These are phyloP conservation scores for Helicoverpa assulta DNA, from an alignment of 2,888 invertebrate genomes.

Conservation along the genomic window DNA sequence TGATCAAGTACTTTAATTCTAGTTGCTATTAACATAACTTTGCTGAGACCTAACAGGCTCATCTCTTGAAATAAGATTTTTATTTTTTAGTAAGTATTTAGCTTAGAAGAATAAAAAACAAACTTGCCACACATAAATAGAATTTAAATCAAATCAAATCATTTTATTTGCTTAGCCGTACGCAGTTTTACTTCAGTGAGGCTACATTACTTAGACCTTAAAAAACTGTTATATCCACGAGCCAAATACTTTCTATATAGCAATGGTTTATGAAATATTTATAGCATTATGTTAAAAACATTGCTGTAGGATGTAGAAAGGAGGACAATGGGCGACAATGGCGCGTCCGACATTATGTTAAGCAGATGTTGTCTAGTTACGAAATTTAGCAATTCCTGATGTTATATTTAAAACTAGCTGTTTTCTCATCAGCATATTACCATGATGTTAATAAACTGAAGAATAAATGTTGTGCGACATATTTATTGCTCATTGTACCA, in stretches of 20 bases:
- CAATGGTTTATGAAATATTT: neutral
- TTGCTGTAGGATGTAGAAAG: neutral
- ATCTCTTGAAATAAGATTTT: too few species aligned
- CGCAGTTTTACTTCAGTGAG: too few species aligned
- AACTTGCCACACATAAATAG: too few species aligned
- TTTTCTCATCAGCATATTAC: neutral
- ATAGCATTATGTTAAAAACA: neutral
- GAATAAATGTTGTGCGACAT: neutral
- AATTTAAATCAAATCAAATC: too few species aligned
- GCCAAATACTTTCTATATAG: neutral
- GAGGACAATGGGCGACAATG: neutral
- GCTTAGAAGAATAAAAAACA: too few species aligned
- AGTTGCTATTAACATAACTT: too few species aligned
- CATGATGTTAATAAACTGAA: neutral
- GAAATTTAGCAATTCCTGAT: neutral
- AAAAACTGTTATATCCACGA: neutral
- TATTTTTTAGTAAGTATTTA: too few species aligned
- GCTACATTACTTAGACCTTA: neutral
- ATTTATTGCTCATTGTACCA: neutral
- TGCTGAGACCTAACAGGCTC: too few species aligned
- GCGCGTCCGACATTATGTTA: neutral
- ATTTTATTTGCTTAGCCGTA: too few species aligned
- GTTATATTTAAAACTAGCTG: neutral
- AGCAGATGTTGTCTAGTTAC: neutral
- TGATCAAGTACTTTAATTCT: too few species aligned